Conservation (phyloP, 1,140 invertebrate genomes). For the Bradysia coprophila region DNA sequence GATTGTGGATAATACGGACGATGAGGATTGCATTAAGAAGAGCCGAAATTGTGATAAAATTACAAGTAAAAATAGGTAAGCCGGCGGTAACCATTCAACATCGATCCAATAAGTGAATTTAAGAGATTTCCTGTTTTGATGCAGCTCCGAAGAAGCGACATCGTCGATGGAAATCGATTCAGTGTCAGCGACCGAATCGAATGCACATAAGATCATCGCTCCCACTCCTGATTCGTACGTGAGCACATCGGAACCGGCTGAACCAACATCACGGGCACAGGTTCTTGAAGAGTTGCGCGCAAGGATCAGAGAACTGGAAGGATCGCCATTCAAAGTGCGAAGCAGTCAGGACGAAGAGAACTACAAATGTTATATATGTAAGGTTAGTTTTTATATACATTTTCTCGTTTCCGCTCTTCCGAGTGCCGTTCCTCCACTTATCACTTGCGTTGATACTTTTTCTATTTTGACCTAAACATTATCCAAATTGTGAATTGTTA, state of each 20-base stretch:
- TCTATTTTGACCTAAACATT: no score
- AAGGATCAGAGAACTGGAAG: constrained; percentile 3
- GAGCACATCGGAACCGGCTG: constrained; percentile 3
- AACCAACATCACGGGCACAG: constrained; percentile 3
- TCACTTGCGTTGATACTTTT: no score
- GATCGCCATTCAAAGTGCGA: constrained; percentile 2
- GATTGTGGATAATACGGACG: constrained; percentile 3
- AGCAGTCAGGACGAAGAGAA: constrained; percentile 20
- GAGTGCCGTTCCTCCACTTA: no score
- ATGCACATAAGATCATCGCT: not conserved
- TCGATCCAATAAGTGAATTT: no score
- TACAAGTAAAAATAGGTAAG: constrained; percentile 4
- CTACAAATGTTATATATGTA: constrained; percentile 27
- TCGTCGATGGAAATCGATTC: constrained; percentile 3
- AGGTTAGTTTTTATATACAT: constrained; percentile 16
- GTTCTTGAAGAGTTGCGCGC: constrained; percentile 4
- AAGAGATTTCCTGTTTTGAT: not conserved
- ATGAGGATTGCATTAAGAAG: constrained; percentile 1
- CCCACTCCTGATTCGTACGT: constrained; percentile 4
- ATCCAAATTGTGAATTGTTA: no score
- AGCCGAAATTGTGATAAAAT: not conserved
- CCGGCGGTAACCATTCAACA: no score
- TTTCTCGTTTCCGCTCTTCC: not conserved
- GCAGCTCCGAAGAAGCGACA: constrained; percentile 13
- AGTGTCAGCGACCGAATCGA: constrained; percentile 2